Evolutionary conservation across 2,113 vertebrate genomes (phyloP), one percentile per base, ranked within the genome.

Genomic region (Scomber japonicus): DNA sequence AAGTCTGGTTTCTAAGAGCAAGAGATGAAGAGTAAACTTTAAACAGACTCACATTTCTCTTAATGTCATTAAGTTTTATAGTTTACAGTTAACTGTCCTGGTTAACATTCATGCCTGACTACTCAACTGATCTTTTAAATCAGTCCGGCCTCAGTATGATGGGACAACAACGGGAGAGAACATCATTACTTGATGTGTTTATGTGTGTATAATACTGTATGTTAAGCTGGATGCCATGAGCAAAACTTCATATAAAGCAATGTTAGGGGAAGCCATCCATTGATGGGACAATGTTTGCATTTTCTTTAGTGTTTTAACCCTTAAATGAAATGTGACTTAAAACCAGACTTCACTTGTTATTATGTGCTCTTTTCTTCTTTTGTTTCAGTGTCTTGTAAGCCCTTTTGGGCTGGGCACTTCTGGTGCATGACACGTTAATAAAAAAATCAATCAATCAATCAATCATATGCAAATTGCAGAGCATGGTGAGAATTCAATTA

Each of bases 61-160:
- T 76, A n/a, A 81, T 66, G n/a, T 55, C 54, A 66, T 76, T 55
- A 67, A 6, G 27, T 71, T 61, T 78, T 64, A 30, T 46, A 54
- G 15, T 65, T 69, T 56, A 72, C 62, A 71, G 44, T 64, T 17
- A 13, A 50, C 30, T 78, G 64, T 55, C 48, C 49, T 12, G 7
- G 7, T 76, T 57, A n/a, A 21, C 31, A 57, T 55, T 17, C 51
- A 64, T 44, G 31, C 12, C 40, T 35, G 40, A 46, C 71, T 55
- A 35, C 40, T 66, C 50, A 40, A 7, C 35, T 40, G 6, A 9
- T 40, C 9, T 40, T 40, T 40, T 9, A 40, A 40, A 40, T 40
- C 9, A 54, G 46, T 85, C 30, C 30, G 71, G 19, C 5, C 17
- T n/a, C 11, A 63, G 27, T 55, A 8, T 68, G 35, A 40, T 40